Evolutionary conservation across 2,888 invertebrate genomes (phyloP), one percentile per base, ranked within the genome.

Genomic region (Heteropelma amictum): DNA sequence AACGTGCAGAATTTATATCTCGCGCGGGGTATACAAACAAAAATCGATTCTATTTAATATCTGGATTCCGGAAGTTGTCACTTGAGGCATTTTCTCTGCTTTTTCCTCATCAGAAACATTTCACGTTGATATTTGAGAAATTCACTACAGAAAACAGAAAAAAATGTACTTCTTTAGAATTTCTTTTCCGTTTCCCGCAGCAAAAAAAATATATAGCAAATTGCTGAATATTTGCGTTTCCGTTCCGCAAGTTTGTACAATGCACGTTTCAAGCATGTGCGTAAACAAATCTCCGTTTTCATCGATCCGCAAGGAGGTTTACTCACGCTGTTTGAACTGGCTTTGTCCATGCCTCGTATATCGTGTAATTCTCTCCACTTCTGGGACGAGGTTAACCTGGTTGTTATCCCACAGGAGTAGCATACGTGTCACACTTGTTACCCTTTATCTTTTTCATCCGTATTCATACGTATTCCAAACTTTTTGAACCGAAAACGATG

Each of bases 301-400:
- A 47, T 63, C 64, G 69, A 73, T 45, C 51, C 53, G 42, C 53
- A 35, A 69, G 68, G 51, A 56, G 42, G 73, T 73, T 73, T 63
- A 42, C 63, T 68, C 63, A 40, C 51, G 64, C 45, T 64, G 64
- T 64, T 73, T 64, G 68, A 64, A 69, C 69, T 64, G 63, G 51
- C 51, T 56, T 69, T 73, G 73, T 73, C 58, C 64, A 51, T 64
- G 63, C 19, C 42, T 69, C 56, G 73, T 64, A 58, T 73, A 51
- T 10, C 51, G 58, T 69, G 63, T 68, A 69, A 73, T 69, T 68
- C 73, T 35, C 58, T 54, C 19, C 38, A 51, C 51, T 28, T n/a
- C 26, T 7, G 17, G 26, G 38, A 17, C 17, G 21, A 51, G 61
- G 61, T 65, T 65, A 72, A 72, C 65, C 56, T 26, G 54, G 49